Evolutionary conservation across 2,113 vertebrate species (phyloP), one percentile per base, ranked within the genome.

Genomic region (Xenotilapia caudafasciata): DNA sequence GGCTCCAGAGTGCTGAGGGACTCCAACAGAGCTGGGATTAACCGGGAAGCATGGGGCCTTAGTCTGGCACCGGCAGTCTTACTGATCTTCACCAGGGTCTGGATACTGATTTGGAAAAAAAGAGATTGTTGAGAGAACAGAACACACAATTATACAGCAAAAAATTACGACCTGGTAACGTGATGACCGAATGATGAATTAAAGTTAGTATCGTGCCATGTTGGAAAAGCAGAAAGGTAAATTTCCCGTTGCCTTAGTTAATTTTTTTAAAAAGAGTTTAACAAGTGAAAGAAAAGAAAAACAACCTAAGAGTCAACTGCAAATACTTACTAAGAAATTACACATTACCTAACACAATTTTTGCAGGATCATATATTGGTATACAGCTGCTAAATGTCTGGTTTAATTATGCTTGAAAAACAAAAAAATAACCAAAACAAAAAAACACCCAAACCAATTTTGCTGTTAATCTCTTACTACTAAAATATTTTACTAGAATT

Each of bases 1-100:
- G 99, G 98, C 88, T 99, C 99, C 90, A 99, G 92, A 5, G 98
- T 97, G 90, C 97, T 99, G 58, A 99, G 95, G 6, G 99, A 98
- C 89, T 99, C 99, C 83, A 99, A 86, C 33, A 99, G 93, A 83
- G 98, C 98, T 3, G 98, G 98, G 83, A 99, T 98, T 89, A 99
- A 97, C 86, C 97, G 97, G 40, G 98, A 93, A 6, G 98, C 97
- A 3, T 99, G 99, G 70, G 98, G 98, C 92, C 98, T 99, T 90
- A 99, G 93, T 94, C 98, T 96, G 91, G 97, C 96, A 5, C 99
- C 98, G 10, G 98, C 98, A 77, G 97, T 98, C 95, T 98, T 99
- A 91, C 98, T 99, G 65, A 99, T 98, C 96, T 99, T 99, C 93
- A 99, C 99, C 84, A 99, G 96, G 12, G 99, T 99, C 88, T 98